Evolutionary conservation across 2,888 invertebrate species (phyloP), one percentile per base, ranked within the genome.

Genomic region (Lepidonotus clava): DNA sequence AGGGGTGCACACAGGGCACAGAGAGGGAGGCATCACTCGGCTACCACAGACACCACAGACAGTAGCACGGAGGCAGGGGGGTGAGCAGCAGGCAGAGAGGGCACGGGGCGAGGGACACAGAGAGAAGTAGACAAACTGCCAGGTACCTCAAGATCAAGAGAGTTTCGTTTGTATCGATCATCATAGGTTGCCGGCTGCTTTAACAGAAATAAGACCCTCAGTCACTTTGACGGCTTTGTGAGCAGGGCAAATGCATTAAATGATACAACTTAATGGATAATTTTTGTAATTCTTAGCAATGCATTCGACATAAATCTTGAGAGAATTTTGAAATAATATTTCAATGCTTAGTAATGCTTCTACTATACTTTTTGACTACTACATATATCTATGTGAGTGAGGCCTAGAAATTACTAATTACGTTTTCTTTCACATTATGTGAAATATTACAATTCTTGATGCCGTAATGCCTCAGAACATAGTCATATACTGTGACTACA

Each of bases 141-240:
- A 71, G 71, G 38, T 71, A 71, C 71, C 71, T 71, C 71, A 71
- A 71, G 71, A 14, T 71, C 71, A 36, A 71, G 71, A 71, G 71
- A 71, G 71, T 71, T 71, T 71, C 71, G 56, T 56, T 11, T 56
- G 56, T 18, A 56, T 11, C 56, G 36, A 8, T 71, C 71, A 71
- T 71, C 71, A 71, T 34, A 71, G 14, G 71, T 34, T 11, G 71
- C 71, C 38, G 71, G 71, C 71, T 71, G 71, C 71, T 71, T 71
- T 71, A 71, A 71, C n/a, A 38, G 38, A 38, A 71, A 71, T 71
- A 38, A 71, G 21, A 71, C 71, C 36, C 71, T n/a, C 56, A 56
- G 8, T 8, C 5, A n/a, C 24, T 46, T n/a, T n/a, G 46, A 8
- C 8, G 46, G 8, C 18, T 18, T 11, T 46, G 46, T 46, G 46